Conservation (phyloP, 2,888 invertebrate genomes). For the Pedicia rivosa region DNA sequence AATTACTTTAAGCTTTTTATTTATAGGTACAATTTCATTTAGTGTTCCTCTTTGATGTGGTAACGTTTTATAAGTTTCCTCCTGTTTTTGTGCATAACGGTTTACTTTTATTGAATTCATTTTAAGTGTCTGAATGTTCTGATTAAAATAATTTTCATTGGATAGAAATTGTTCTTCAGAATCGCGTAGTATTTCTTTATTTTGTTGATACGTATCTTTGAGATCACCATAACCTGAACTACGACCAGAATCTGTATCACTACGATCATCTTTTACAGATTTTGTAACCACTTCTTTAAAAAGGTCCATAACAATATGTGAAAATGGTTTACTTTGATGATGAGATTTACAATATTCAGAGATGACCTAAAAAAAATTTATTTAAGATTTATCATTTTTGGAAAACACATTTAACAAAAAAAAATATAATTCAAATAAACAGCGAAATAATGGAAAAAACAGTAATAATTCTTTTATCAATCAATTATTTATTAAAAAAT, state of each 20-base stretch:
- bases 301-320: slow-evolving; percentile 43
- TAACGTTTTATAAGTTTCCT: too few species aligned
- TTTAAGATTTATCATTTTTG: not conserved
- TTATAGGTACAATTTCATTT: not conserved
- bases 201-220: not conserved
- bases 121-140: too few species aligned
- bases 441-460: too few species aligned
- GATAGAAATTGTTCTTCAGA: too few species aligned
- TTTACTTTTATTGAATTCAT: too few species aligned
- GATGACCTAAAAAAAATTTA: slow-evolving; percentile 31
- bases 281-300: slow-evolving; percentile 32
- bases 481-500: too few species aligned
- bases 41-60: too few species aligned
- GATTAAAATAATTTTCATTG: too few species aligned
- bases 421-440: too few species aligned
- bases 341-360: slow-evolving; percentile 39
- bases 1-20: slow-evolving; percentile 8
- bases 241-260: slow-evolving; percentile 15
- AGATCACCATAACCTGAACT: slow-evolving; percentile 12
- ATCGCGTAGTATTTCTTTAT: too few species aligned
- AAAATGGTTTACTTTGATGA: slow-evolving; percentile 39
- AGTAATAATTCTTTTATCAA: too few species aligned
- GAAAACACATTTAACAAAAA: not conserved
- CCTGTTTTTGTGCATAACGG: too few species aligned
- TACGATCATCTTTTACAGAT: slow-evolving; percentile 7